Base-by-base conservation (phyloP, 1,140 invertebrate species). In the Camponotus vicinus region DNA sequence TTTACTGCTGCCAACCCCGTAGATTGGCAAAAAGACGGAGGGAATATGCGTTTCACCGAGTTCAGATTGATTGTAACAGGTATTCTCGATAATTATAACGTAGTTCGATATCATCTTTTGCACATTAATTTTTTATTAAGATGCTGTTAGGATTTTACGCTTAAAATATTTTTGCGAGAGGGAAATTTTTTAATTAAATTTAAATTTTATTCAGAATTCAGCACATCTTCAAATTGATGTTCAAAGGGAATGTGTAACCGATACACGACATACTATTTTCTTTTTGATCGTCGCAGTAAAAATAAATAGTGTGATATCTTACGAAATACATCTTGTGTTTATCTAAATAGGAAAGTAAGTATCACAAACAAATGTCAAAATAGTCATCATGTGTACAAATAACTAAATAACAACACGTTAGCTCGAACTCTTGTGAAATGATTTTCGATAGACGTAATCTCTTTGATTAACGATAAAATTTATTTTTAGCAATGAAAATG, bases 391-490 rank as follows among this genome's bases (percentile, higher is more conserved):
- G 13, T 2, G n/a, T 3, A 59, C 59, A 8, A 21, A 6, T 59
- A 21, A 18, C 6, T 59, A 8, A 21, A 6, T 59, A 75, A 40
- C 15, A 1, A n/a, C 4, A 9, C 5, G 13, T 0, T 52, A 27
- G 3, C 6, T 59, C 8, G 9, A 37, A n/a, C 13, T n/a, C 18
- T 57, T n/a, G 27, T 27, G 8, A 27, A 75, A 61, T 21, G 13
- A 57, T 77, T 63, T 52, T 45, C 21, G 1, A 77, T 45, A 9
- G 45, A 32, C 4, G 0, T 4, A 9, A n/a, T n/a, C 37, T 13
- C 52, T 77, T 77, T n/a, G 2, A 4, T 77, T 77, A 76, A n/a
- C 3, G 2, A 49, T 13, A 45, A 45, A 63, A 8, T 63, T 78
- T 77, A 63, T 11, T 77, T 37, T 27, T 27, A 27, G 27, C 15